These are phyloP conservation scores for Actinopyga echinites DNA, from an alignment of 53 echinoderm and acorn worm species.

Conservation along the genomic window DNA sequence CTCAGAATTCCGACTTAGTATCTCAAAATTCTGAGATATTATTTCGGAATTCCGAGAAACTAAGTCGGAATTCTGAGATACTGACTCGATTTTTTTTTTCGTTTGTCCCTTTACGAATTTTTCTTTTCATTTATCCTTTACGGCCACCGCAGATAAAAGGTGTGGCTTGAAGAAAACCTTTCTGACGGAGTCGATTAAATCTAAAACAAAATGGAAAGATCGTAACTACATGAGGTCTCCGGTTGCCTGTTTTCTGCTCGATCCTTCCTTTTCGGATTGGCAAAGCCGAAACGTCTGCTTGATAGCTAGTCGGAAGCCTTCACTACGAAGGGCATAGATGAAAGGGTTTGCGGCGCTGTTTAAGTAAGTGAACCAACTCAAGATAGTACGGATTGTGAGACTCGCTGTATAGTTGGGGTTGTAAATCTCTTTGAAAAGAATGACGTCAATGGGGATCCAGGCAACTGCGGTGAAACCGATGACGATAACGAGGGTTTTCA, in stretches of 20 bases:
- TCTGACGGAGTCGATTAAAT: too few species aligned
- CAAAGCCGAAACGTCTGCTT: constrained; percentile 5
- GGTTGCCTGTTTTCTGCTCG: background rate
- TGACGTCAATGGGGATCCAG: constrained; percentile 58
- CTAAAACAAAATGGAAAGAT: too few species aligned
- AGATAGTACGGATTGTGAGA: constrained; percentile 55
- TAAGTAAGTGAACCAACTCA: constrained; percentile 68
- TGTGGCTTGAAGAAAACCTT: too few species aligned
- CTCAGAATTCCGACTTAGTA: too few species aligned
- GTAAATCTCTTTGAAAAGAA: constrained; percentile 65
- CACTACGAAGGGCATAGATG: constrained; percentile 65
- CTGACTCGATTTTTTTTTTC: too few species aligned
- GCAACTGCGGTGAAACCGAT: constrained; percentile 62
- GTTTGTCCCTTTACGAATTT: too few species aligned
- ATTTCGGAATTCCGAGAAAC: too few species aligned
- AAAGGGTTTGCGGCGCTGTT: constrained; percentile 73
- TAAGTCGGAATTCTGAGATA: too few species aligned
- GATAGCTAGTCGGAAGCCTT: constrained; percentile 52
- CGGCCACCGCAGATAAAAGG: too few species aligned
- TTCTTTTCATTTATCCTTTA: too few species aligned
- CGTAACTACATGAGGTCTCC: background rate
- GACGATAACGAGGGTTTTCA: constrained; percentile 64
- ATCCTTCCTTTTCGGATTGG: background rate
- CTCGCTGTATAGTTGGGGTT: constrained; percentile 45
- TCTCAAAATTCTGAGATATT: too few species aligned